Conservation (phyloP, 2,888 invertebrate species). For the Lordiphosa fenestrarum region DNA sequence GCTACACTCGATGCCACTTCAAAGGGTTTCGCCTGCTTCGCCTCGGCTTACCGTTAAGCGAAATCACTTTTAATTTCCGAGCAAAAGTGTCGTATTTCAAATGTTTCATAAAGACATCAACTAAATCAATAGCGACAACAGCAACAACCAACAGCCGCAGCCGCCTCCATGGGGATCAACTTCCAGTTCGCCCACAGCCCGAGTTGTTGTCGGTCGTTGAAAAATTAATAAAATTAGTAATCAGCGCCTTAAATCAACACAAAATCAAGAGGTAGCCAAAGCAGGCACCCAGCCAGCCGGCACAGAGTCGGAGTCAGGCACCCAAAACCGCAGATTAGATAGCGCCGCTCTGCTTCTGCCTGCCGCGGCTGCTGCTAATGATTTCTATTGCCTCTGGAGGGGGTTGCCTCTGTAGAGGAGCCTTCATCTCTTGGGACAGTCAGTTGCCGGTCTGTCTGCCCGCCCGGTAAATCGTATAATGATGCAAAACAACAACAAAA, state of each 20-base stretch:
- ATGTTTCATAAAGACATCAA: slow-evolving; percentile 76
- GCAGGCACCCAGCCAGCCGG: slow-evolving; percentile 9
- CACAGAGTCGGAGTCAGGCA: slow-evolving; percentile 9
- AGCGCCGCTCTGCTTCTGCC: slow-evolving; percentile 44
- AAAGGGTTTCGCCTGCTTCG: slow-evolving; percentile 49
- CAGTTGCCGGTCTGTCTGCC: slow-evolving; percentile 58
- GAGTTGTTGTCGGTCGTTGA: slow-evolving; percentile 51
- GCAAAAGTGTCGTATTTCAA: slow-evolving; percentile 73
- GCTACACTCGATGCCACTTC: slow-evolving; percentile 66
- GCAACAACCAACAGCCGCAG: slow-evolving; percentile 27
- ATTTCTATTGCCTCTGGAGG: slow-evolving; percentile 65
- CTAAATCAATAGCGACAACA: slow-evolving; percentile 76
- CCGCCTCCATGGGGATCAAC: slow-evolving; percentile 22
- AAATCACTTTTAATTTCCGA: slow-evolving; percentile 73
- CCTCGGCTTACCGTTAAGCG: slow-evolving; percentile 69
- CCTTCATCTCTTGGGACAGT: slow-evolving; percentile 9
- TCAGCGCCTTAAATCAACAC: slow-evolving; percentile 70
- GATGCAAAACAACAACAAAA: slow-evolving; percentile 43
- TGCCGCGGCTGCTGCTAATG: slow-evolving; percentile 66
- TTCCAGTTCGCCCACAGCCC: slow-evolving; percentile 9
- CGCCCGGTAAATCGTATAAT: slow-evolving; percentile 53
- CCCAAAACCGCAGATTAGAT: slow-evolving; percentile 68
- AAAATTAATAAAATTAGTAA: slow-evolving; percentile 76
- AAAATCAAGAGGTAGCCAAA: slow-evolving; percentile 53
- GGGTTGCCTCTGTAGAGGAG: slow-evolving; percentile 34